A percentile compares a stretch with the other conserved stretches of the same genome.
Conservation (phyloP, 2,797 vertebrate species). For the Bradypus variegatus region DNA sequence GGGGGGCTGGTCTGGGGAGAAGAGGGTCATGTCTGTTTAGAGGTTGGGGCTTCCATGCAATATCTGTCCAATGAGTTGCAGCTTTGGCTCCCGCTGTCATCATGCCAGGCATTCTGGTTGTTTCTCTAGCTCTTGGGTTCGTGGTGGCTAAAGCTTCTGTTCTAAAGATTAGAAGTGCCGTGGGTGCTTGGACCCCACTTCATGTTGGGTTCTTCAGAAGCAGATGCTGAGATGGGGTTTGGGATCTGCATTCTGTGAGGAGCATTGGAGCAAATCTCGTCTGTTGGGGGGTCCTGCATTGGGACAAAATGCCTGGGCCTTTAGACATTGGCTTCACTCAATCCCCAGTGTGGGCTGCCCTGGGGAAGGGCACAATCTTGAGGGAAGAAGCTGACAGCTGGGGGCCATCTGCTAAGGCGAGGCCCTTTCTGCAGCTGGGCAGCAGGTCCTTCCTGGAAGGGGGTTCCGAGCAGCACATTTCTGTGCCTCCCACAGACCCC, state of each 20-base stretch:
- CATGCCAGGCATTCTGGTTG: fast-evolving
- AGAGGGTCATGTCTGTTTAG: background rate
- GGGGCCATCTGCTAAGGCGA: background rate
- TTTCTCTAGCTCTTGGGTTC: background rate
- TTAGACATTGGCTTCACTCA: too few relatives aligned
- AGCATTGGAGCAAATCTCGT: background rate
- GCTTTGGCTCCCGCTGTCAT: background rate
- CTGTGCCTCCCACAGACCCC: background rate
- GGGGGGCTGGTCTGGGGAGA: background rate
- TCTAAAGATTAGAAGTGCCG: background rate
- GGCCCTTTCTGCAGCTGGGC: background rate
- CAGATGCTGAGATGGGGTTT: background rate
- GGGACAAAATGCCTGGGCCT: background rate
- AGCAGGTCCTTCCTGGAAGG: background rate
- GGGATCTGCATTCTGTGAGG: background rate
- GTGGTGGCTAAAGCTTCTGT: background rate
- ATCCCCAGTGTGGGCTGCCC: background rate
- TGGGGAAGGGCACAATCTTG: background rate
- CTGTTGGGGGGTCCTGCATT: background rate
- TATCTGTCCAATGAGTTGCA: fast-evolving
- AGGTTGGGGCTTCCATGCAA: fast-evolving
- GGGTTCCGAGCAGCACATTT: background rate
- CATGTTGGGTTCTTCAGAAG: background rate
- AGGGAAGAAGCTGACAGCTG: background rate
- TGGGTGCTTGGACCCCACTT: background rate